Evolutionary conservation across 2,888 invertebrate genomes (phyloP), one percentile per base, ranked within the genome.

Genomic region (Micoletzkya japonica): DNA sequence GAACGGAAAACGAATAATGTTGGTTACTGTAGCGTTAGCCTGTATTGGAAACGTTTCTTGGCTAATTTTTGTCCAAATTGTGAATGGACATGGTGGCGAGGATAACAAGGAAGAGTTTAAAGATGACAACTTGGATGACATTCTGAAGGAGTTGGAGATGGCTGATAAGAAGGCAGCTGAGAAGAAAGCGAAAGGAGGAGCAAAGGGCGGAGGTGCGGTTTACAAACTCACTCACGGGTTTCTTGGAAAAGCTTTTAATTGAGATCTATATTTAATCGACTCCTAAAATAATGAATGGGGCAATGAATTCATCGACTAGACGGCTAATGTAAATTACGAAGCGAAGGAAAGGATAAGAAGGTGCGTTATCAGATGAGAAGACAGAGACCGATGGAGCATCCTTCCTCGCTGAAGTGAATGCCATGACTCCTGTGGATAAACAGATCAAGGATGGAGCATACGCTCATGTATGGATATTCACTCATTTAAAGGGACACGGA

Each of bases 391-490:
- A 20, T 24, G 70, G 61, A 24, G 60, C 59, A 20, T 72, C 70
- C 36, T 77, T 74, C 75, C 50, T 73, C 30, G 77, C 74, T 28
- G 81, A 83, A 39, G 82, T 84, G 57, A 74, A 72, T 26, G 77
- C 75, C 20, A 76, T 85, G 76, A 81, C 71, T 50, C 81, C 83
- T 28, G 96, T 89, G 90, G 80, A 85, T 2, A 92, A 94, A 68
- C 89, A 95, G 28, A 96, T 90, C 86, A 90, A 93, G 2, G 91
- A 93, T 87, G 92, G 89, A 57, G 88, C 89, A 82, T 96, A 90
- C 86, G 97, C 97, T 0, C 90, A 92, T 83, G 96, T 96, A 10
- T 39, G n/a, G n/a, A n/a, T n/a, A n/a, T n/a, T n/a, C n/a, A n/a
- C n/a, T n/a, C n/a, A n/a, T n/a, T n/a, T n/a, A n/a, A n/a, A n/a